These are phyloP conservation scores for Drosophila atroscutellata DNA, from an alignment of 2,888 invertebrate genomes.

Conservation along the genomic window DNA sequence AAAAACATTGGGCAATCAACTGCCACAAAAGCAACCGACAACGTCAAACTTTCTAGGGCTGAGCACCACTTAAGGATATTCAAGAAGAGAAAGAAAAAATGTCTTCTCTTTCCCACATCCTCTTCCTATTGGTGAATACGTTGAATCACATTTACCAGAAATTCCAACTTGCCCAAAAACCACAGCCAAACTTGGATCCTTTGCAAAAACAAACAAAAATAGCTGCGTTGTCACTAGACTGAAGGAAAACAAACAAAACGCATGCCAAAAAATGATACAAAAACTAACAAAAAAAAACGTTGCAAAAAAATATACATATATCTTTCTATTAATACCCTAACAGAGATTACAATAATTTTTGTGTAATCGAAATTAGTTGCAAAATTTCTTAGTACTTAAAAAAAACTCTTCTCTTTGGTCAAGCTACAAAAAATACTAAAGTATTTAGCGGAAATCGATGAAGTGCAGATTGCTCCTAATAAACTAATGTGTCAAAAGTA, in stretches of 20 bases:
- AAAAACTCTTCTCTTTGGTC: neutral
- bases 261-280: constrained; percentile 39
- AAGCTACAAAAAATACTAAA: neutral
- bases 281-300: constrained; percentile 55
- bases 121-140: constrained; percentile 15
- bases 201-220: constrained; percentile 53
- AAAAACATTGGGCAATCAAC: constrained; percentile 22
- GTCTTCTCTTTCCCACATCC: neutral
- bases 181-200: constrained; percentile 29
- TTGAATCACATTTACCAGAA: constrained; percentile 48
- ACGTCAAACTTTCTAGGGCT: constrained; percentile 24
- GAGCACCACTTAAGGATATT: constrained; percentile 34
- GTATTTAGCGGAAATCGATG: neutral
- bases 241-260: constrained; percentile 53
- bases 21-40: constrained; percentile 1
- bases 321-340: constrained; percentile 6
- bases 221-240: constrained; percentile 64
- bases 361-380: neutral
- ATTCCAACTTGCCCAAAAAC: neutral
- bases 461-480: neutral
- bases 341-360: neutral
- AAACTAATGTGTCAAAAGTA: neutral
- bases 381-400: neutral
- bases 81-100: neutral
- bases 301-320: constrained; percentile 8